phyloP scores from a whole-genome alignment of 2,888 invertebrate genomes.

The Perizoma affinitatum region DNA sequence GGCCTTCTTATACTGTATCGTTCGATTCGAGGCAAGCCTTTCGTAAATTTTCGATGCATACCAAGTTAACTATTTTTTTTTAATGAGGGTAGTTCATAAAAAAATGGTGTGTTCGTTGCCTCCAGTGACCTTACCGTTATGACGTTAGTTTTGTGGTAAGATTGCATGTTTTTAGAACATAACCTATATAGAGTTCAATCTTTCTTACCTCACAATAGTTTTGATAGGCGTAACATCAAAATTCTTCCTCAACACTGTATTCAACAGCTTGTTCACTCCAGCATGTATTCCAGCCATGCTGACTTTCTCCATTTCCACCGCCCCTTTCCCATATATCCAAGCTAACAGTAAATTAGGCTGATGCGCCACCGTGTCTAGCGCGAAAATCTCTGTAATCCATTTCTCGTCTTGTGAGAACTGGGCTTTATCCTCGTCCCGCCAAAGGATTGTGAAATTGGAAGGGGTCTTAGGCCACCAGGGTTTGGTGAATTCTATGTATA shows the following conservation, averaged over 20 bases:
- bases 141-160: too few species aligned
- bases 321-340: slow-evolving; percentile 87
- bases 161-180: too few species aligned
- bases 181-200: neutral
- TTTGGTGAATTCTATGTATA: slow-evolving; percentile 87
- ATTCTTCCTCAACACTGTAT: slow-evolving; percentile 74
- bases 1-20: too few species aligned
- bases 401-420: slow-evolving; percentile 69
- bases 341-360: slow-evolving; percentile 85
- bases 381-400: slow-evolving; percentile 86
- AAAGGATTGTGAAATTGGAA: slow-evolving; percentile 81
- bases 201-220: slow-evolving; percentile 76
- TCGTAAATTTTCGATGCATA: too few species aligned
- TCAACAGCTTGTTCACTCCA: slow-evolving; percentile 82
- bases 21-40: too few species aligned
- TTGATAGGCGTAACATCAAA: slow-evolving; percentile 83
- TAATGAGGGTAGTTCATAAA: too few species aligned
- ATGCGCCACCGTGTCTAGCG: slow-evolving; percentile 84
- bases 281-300: slow-evolving; percentile 78
- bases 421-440: slow-evolving; percentile 80
- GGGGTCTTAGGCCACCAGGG: slow-evolving; percentile 85
- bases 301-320: slow-evolving; percentile 84
- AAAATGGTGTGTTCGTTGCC: too few species aligned
- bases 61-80: too few species aligned
- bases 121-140: too few species aligned